Conservation (phyloP, 1,140 invertebrate species). For the Geopemphigus sp. region DNA sequence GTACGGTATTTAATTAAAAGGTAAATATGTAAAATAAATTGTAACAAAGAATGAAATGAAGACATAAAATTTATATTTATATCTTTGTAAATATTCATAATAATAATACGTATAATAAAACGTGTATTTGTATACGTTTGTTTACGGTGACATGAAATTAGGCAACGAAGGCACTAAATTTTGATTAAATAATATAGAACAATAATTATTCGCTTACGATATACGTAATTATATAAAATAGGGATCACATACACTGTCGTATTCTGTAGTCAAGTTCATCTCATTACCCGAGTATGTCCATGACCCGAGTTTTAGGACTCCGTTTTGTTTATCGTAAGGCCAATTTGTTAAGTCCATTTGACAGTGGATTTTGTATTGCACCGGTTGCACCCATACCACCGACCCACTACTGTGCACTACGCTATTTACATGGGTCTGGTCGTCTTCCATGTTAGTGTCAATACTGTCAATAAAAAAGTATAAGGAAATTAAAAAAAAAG, state of each 20-base stretch:
- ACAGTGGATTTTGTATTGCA: constrained; percentile 66
- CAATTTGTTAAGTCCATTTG: constrained; percentile 67
- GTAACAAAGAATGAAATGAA: too few species aligned
- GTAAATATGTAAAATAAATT: too few species aligned
- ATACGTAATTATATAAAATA: too few species aligned
- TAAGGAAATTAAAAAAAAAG: not conserved
- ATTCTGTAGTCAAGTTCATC: constrained; percentile 59
- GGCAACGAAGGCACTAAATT: too few species aligned
- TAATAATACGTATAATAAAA: too few species aligned
- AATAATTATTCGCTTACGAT: too few species aligned
- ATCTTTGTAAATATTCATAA: too few species aligned
- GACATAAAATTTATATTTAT: too few species aligned
- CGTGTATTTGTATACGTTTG: too few species aligned
- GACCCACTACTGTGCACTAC: constrained; percentile 57
- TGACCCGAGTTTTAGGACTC: constrained; percentile 65
- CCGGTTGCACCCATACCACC: constrained; percentile 69
- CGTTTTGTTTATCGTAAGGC: constrained; percentile 71
- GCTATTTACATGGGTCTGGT: constrained; percentile 19
- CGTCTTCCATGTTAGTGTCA: constrained; percentile 27
- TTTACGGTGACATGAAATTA: too few species aligned
- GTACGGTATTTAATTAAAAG: too few species aligned
- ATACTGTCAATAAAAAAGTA: not conserved
- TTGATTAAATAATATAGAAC: too few species aligned
- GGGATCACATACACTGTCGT: not conserved
- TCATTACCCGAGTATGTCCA: constrained; percentile 68